Base-by-base conservation (phyloP, 2,113 vertebrate genomes). In the Xiphophorus hellerii region DNA sequence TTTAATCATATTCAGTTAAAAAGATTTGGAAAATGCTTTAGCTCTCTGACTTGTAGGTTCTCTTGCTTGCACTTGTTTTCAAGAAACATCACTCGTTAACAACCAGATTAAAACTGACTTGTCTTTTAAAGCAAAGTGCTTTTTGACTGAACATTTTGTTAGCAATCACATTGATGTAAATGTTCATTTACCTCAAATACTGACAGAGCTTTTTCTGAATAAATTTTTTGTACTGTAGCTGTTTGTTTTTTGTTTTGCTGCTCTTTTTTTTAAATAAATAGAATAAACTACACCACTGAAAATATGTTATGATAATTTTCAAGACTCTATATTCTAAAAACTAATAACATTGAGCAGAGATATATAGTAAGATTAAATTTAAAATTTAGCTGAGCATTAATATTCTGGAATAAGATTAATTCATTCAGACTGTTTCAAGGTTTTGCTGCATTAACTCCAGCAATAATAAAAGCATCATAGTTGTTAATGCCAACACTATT, bases 151-250 rank as follows among this genome's bases (percentile, higher is more conserved):
- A 80, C 81, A 87, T 90, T 94, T 90, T 95, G 93, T 95, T 82
- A 60, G 94, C 94, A 92, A 95, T 94, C 89, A 94, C 92, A 91
- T 95, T 95, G 92, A 94, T 96, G 95, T 95, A 95, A 95, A 94
- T 3, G 92, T 96, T 94, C 71, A 94, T 95, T 96, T 96, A 96
- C 94, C 94, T 96, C 95, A 95, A 91, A 95, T 95, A 94, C 95
- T 95, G 95, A 95, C 91, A 95, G 94, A 95, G 88, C 84, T 88
- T 84, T 95, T 91, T 95, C 91, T 95, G 93, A 96, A 97, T 96
- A 96, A 95, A 96, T 85, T 92, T 96, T 97, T 96, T 96, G 94
- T 96, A 96, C 93, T 88, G 91, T 90, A 91, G 30, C 7, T n/a
- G 1, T 58, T 58, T 29, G 39, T 15, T 42, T 48, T 29, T 58